Percentiles rank a stretch among this genome's conserved stretches.
Conservation (phyloP, 2,113 vertebrate species). For the Numenius arquata region DNA sequence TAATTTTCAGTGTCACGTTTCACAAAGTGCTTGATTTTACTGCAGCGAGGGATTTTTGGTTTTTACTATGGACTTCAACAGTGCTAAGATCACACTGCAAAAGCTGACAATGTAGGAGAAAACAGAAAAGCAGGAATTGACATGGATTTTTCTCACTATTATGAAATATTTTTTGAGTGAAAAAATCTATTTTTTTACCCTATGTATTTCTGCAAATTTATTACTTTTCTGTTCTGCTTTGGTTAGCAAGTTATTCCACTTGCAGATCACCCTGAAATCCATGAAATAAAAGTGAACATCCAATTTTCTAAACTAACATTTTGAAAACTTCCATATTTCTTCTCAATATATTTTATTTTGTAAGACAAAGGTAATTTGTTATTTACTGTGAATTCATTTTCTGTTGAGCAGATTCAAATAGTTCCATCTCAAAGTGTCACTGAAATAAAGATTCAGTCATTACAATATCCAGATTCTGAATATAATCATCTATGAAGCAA, state of each 20-base stretch:
- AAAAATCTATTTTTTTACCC: neutral
- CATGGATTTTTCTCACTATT: neutral
- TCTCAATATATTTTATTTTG: neutral
- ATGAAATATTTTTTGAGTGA: neutral
- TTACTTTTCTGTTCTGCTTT: neutral
- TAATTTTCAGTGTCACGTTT: neutral
- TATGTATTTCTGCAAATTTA: neutral
- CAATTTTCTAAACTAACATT: constrained; percentile 22
- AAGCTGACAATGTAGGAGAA: neutral
- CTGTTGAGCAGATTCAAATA: neutral
- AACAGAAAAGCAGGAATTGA: neutral
- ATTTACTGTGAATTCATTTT: constrained; percentile 3
- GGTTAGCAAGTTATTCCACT: neutral
- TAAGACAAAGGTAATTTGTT: neutral
- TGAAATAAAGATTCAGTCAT: constrained; percentile 1
- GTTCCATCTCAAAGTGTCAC: neutral
- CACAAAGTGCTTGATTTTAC: neutral
- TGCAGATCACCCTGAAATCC: neutral
- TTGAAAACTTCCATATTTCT: neutral
- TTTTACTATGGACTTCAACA: neutral
- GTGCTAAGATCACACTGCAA: neutral
- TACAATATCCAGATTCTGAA: neutral
- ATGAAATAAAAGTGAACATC: neutral
- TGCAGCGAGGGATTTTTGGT: neutral
- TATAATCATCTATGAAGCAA: neutral